Percentiles rank a stretch among this genome's conserved stretches.
Evolutionary conservation across 2,888 invertebrate species (phyloP).

Genomic region (Amaurobius ferox): DNA sequence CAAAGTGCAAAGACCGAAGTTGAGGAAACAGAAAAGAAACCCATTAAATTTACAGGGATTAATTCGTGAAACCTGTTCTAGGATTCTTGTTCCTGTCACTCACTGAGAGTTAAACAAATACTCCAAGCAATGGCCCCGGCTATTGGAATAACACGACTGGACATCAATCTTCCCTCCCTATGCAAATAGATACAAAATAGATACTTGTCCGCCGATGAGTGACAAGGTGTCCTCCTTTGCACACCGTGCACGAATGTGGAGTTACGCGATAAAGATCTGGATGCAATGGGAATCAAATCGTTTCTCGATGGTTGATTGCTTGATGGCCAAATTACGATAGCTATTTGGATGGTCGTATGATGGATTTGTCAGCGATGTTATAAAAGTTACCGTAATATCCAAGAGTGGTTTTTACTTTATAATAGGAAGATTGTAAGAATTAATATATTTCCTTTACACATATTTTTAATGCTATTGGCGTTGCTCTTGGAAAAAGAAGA

Average conservation of each 20-base stretch:
- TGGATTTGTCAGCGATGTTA: no score
- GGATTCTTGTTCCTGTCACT: conserved; percentile 2
- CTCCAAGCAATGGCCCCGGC: background rate
- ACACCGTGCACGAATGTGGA: no score
- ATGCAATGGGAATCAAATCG: background rate
- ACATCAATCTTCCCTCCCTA: background rate
- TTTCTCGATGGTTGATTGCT: background rate
- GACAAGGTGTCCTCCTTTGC: background rate
- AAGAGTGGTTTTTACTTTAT: no score
- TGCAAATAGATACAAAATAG: background rate
- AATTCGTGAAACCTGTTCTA: background rate
- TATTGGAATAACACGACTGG: background rate
- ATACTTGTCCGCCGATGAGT: conserved; percentile 4
- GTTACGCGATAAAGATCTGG: background rate
- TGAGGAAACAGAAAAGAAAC: background rate
- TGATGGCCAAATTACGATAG: background rate
- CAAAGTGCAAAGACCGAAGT: background rate
- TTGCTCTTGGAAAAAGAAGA: no score
- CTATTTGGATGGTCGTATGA: background rate
- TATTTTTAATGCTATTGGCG: no score
- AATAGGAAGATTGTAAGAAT: no score
- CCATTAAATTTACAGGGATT: conserved; percentile 1
- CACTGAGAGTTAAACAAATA: background rate
- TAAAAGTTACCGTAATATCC: no score
- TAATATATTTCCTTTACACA: no score